These are phyloP conservation scores for Pomatorhinus ruficollis DNA, from an alignment of 2,113 vertebrate genomes.

Conservation along the genomic window DNA sequence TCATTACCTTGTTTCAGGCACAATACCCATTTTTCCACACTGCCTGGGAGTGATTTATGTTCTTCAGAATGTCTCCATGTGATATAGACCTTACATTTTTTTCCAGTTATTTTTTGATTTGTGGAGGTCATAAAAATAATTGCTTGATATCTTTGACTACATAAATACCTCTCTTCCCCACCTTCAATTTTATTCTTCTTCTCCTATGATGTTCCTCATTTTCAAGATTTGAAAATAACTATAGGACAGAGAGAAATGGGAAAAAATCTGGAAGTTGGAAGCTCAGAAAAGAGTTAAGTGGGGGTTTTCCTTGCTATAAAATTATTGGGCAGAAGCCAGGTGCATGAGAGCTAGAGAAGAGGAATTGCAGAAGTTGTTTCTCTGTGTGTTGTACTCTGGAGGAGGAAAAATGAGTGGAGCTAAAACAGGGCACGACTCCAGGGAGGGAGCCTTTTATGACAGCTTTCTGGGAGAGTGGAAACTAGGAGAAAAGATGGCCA, in stretches of 20 bases:
- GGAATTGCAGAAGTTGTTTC: constrained; percentile 17
- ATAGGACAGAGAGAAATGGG: not conserved
- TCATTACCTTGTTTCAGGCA: constrained; percentile 24
- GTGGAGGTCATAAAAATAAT: not conserved
- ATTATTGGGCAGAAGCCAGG: constrained; percentile 20
- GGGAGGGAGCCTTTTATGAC: constrained; percentile 40
- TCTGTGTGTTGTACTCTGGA: constrained; percentile 9
- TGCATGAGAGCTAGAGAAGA: not conserved
- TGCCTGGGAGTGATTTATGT: not conserved
- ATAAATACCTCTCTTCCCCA: not conserved
- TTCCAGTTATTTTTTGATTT: constrained; percentile 23
- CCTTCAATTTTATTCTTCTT: not conserved
- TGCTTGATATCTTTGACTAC: not conserved
- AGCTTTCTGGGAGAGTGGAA: constrained; percentile 45
- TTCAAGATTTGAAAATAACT: not conserved
- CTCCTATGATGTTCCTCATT: not conserved
- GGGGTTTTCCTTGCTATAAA: constrained; percentile 7
- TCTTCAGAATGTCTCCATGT: constrained; percentile 33
- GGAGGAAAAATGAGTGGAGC: constrained; percentile 5
- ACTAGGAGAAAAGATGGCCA: constrained; percentile 26
- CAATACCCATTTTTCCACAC: constrained; percentile 3
- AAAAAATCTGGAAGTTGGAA: not conserved
- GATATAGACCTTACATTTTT: not conserved
- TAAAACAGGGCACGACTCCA: constrained; percentile 28
- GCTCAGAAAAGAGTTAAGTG: constrained; percentile 14